phyloP scores from a whole-genome alignment of 2,113 vertebrate species.

The Strigops habroptila region DNA sequence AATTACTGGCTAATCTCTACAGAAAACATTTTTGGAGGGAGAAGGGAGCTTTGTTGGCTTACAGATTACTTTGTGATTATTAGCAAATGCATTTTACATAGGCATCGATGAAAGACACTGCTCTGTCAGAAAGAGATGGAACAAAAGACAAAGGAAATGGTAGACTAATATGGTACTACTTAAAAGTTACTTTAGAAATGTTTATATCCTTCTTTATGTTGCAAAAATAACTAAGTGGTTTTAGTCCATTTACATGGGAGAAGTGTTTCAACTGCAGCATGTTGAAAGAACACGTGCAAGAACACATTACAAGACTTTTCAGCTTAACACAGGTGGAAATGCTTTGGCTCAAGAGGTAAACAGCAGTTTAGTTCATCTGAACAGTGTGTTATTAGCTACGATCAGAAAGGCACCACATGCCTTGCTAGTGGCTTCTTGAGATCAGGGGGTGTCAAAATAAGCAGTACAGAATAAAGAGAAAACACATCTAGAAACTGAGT shows the following conservation, averaged over 20 bases:
- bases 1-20: background rate
- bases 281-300: background rate
- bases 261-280: background rate
- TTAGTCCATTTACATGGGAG: background rate
- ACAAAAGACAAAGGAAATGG: background rate
- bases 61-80: background rate
- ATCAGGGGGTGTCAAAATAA: background rate
- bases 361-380: background rate
- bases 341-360: background rate
- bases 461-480: background rate
- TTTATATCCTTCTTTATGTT: background rate
- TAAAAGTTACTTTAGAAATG: background rate
- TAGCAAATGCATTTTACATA: background rate
- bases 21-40: background rate
- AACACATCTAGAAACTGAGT: background rate
- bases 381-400: background rate
- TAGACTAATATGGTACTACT: background rate
- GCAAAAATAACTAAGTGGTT: background rate
- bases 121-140: background rate
- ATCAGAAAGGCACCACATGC: background rate
- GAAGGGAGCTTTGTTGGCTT: background rate
- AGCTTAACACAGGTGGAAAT: background rate
- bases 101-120: background rate
- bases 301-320: background rate
- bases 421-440: background rate